These are phyloP conservation scores for Scelioninae gen. 2 DNA, from an alignment of 2,888 invertebrate species.

Conservation along the genomic window DNA sequence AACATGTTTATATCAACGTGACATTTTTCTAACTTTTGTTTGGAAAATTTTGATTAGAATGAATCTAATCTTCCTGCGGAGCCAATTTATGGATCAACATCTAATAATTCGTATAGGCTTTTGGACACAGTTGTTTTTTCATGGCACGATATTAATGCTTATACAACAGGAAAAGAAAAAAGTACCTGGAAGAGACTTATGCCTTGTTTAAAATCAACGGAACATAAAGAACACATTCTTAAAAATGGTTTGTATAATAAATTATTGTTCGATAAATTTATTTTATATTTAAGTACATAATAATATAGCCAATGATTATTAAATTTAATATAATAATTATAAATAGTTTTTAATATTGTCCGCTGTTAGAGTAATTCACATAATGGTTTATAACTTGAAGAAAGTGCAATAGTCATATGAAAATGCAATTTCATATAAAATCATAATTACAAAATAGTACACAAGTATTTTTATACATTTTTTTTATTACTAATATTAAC, in stretches of 20 bases:
- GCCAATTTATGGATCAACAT: slow-evolving; percentile 43
- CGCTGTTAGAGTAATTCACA: no score
- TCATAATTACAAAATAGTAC: no score
- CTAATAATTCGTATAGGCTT: background rate
- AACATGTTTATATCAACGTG: background rate
- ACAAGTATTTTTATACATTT: no score
- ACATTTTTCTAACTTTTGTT: background rate
- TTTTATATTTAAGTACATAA: no score
- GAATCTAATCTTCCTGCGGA: slow-evolving; percentile 5
- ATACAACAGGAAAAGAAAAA: slow-evolving; percentile 35
- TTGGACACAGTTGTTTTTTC: slow-evolving; percentile 36
- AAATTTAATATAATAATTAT: no score
- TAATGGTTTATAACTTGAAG: no score
- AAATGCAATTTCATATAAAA: no score
- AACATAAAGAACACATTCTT: slow-evolving; percentile 39
- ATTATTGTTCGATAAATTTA: no score
- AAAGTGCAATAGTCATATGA: no score
- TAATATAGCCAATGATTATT: no score
- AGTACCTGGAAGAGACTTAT: slow-evolving; percentile 37
- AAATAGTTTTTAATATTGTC: no score
- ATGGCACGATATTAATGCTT: slow-evolving; percentile 60
- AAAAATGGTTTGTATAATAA: slow-evolving; percentile 40
- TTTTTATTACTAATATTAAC: no score
- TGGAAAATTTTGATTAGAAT: background rate
- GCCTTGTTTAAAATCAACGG: slow-evolving; percentile 15